A percentile compares a stretch with the other conserved stretches of the same genome.
Evolutionary conservation across 2,113 vertebrate genomes (phyloP).

Genomic region (Tragelaphus strepsiceros): DNA sequence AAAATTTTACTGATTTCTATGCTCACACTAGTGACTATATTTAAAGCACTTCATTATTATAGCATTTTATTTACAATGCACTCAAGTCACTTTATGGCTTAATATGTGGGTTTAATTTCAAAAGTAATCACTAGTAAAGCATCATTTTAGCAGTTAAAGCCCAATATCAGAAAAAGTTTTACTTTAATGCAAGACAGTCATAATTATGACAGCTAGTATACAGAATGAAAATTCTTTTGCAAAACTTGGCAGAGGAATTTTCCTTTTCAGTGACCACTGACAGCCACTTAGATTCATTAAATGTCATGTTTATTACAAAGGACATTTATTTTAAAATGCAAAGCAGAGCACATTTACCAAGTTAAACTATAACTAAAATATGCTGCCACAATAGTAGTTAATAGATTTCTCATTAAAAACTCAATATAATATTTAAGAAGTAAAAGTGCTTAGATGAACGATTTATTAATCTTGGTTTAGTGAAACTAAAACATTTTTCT

Average conservation of each 20-base stretch:
- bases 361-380: conserved; percentile 49
- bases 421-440: conserved; percentile 44
- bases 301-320: conserved; percentile 43
- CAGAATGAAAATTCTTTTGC: conserved; percentile 65
- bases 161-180: conserved; percentile 74
- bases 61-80: conserved; percentile 80
- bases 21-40: conserved; percentile 73
- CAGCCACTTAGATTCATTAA: conserved; percentile 28
- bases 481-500: conserved; percentile 50
- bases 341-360: conserved; percentile 21
- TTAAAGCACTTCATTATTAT: conserved; percentile 80
- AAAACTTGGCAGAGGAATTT: conserved; percentile 69
- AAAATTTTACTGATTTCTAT: conserved; percentile 78
- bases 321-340: conserved; percentile 25
- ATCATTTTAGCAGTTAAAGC: conserved; percentile 76
- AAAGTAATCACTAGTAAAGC: conserved; percentile 81
- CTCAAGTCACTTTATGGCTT: conserved; percentile 78
- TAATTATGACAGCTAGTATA: conserved; percentile 68
- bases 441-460: conserved; percentile 12
- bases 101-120: conserved; percentile 80
- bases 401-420: conserved; percentile 51
- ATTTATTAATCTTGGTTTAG: conserved; percentile 41
- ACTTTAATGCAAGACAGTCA: conserved; percentile 67
- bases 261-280: conserved; percentile 36
- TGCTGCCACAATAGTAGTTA: conserved; percentile 29